Evolutionary conservation across 30 jellyfish, hydroid and myxozoan genomes (phyloP).

Genomic region (Haliclystus octoradiatus): DNA sequence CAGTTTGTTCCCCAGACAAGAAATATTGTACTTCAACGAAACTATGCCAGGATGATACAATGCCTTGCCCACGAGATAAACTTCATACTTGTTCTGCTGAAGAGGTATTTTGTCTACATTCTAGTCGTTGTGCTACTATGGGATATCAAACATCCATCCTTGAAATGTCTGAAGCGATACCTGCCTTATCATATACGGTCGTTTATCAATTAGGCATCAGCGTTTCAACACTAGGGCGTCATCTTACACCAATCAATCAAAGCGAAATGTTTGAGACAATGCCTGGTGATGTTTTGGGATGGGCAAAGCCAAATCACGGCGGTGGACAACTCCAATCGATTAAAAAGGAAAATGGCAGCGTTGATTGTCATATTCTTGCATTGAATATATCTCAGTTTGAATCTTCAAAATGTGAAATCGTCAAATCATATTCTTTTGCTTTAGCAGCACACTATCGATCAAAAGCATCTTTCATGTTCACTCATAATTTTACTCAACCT

Average conservation of each 20-base stretch:
- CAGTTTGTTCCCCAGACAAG: constrained; percentile 43
- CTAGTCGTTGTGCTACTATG: constrained; percentile 68
- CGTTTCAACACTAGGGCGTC: too few species aligned
- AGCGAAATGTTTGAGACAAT: constrained; percentile 30
- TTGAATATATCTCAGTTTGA: too few species aligned
- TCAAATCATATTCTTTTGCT: too few species aligned
- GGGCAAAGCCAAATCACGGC: constrained; percentile 29
- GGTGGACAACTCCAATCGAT: constrained; percentile 29
- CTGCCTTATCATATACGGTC: too few species aligned
- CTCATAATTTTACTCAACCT: constrained; percentile 54
- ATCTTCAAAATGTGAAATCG: too few species aligned
- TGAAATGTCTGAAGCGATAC: too few species aligned
- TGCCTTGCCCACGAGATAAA: constrained; percentile 18
- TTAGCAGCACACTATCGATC: background rate
- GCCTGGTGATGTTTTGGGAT: constrained; percentile 92
- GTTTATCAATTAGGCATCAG: too few species aligned
- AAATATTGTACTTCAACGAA: constrained; percentile 43
- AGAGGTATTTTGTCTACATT: constrained; percentile 64
- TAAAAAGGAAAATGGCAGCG: background rate
- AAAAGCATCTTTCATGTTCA: background rate
- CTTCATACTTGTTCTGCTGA: constrained; percentile 31
- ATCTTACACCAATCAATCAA: too few species aligned
- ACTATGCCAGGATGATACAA: constrained; percentile 30
- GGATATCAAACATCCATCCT: too few species aligned
- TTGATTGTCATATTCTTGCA: background rate